Conservation (phyloP, 2,888 invertebrate genomes). For the Anthrax anthrax region DNA sequence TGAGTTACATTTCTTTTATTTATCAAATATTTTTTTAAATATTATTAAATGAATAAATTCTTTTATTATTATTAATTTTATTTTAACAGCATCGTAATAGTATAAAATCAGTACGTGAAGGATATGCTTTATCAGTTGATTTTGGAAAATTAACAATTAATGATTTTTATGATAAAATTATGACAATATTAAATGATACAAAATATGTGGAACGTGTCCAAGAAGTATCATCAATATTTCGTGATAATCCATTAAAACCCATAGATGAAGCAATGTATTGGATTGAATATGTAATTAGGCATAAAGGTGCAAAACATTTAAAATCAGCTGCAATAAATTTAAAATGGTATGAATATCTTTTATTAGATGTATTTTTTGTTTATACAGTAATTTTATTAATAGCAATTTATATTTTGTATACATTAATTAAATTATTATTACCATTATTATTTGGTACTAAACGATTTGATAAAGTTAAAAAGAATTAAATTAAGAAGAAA, state of each 20-base stretch:
- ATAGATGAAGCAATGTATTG: conserved; percentile 33
- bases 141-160: conserved; percentile 26
- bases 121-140: conserved; percentile 28
- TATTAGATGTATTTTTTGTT: conserved; percentile 27
- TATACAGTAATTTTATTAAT: not conserved
- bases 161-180: conserved; percentile 20
- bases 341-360: conserved; percentile 30
- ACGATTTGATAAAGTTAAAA: not conserved
- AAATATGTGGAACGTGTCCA: conserved; percentile 27
- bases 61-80: not conserved
- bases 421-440: not conserved
- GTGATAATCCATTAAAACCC: conserved; percentile 27
- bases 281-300: conserved; percentile 34
- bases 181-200: conserved; percentile 29
- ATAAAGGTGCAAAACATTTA: conserved; percentile 32
- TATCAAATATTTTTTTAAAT: no score
- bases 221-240: conserved; percentile 27
- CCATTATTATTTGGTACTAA: not conserved
- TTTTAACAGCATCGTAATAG: conserved; percentile 25
- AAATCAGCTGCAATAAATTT: conserved; percentile 28
- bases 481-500: not conserved
- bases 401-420: not conserved
- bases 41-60: conserved; percentile 11
- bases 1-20: not conserved
- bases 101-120: conserved; percentile 25